These are phyloP conservation scores for Gnathonemus longibarbis DNA, from an alignment of 2,113 vertebrate genomes.

Conservation along the genomic window DNA sequence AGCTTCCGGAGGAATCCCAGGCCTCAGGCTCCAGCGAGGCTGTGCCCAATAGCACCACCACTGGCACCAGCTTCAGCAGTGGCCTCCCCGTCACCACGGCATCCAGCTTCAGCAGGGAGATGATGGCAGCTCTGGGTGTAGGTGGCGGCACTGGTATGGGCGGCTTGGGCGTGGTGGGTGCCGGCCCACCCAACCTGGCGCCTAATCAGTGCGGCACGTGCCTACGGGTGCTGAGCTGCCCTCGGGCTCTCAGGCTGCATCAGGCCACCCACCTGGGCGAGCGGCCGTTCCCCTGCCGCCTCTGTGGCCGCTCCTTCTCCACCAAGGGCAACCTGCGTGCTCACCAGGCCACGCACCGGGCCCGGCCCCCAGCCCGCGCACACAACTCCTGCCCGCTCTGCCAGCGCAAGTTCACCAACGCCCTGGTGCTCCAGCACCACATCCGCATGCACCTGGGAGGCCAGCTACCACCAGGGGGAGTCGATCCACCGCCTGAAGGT, in stretches of 20 bases:
- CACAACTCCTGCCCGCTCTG: conserved; percentile 87
- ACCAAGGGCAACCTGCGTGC: conserved; percentile 81
- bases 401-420: conserved; percentile 86
- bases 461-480: conserved; percentile 69
- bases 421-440: conserved; percentile 82
- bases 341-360: conserved; percentile 78
- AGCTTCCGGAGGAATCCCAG: conserved; percentile 48
- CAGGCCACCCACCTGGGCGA: conserved; percentile 83
- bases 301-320: conserved; percentile 82
- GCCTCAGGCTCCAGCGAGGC: conserved; percentile 39
- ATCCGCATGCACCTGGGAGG: conserved; percentile 83
- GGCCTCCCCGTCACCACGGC: conserved; percentile 51
- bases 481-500: conserved; percentile 38
- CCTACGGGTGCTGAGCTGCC: conserved; percentile 78
- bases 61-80: not conserved
- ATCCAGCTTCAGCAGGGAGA: conserved; percentile 61
- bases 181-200: conserved; percentile 33
- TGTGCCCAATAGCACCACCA: not conserved
- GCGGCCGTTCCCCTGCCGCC: conserved; percentile 81
- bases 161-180: conserved; percentile 34
- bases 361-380: conserved; percentile 71
- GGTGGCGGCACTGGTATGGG: conserved; percentile 44
- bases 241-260: conserved; percentile 77
- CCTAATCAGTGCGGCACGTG: conserved; percentile 83
- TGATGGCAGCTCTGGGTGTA: conserved; percentile 62